A percentile compares a stretch with the other conserved stretches of the same genome.
Evolutionary conservation across 37 sponge, comb jelly and placozoan genomes (phyloP).

Genomic region (Eunapius fragilis): DNA sequence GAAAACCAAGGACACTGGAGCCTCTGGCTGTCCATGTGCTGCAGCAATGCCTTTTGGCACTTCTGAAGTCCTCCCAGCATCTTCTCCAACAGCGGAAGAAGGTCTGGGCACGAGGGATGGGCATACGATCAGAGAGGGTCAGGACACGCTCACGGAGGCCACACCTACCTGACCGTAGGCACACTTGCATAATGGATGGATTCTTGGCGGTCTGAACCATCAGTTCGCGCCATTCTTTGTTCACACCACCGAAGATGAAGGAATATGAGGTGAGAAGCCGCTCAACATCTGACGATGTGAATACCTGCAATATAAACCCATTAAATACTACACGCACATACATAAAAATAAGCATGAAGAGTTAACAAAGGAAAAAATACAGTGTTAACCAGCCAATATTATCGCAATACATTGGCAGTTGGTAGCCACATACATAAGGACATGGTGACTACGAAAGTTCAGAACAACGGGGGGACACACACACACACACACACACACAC

Average conservation of each 20-base stretch:
- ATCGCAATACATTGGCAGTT: too few species aligned
- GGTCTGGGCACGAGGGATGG: conserved; percentile 35
- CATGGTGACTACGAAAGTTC: too few species aligned
- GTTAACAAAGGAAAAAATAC: too few species aligned
- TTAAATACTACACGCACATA: background rate
- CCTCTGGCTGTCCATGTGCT: conserved; percentile 47
- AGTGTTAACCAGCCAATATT: too few species aligned
- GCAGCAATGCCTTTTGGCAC: conserved; percentile 62
- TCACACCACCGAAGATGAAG: conserved; percentile 58
- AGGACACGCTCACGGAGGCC: background rate
- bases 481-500: too few species aligned
- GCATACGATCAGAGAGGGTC: background rate
- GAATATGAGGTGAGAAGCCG: conserved; percentile 45
- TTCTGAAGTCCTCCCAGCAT: conserved; percentile 48
- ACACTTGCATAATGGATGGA: conserved; percentile 61
- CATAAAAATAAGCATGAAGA: background rate
- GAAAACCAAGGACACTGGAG: conserved; percentile 72
- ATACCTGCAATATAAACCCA: conserved; percentile 23
- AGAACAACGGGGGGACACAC: too few species aligned
- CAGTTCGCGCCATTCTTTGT: conserved; percentile 72
- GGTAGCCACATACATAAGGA: too few species aligned
- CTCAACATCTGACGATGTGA: conserved; percentile 44
- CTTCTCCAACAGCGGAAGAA: conserved; percentile 77
- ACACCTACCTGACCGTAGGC: conserved; percentile 17
- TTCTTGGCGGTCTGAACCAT: conserved; percentile 59